phyloP scores from a whole-genome alignment of 2,888 invertebrate genomes.

The Eupithecia dodoneata region DNA sequence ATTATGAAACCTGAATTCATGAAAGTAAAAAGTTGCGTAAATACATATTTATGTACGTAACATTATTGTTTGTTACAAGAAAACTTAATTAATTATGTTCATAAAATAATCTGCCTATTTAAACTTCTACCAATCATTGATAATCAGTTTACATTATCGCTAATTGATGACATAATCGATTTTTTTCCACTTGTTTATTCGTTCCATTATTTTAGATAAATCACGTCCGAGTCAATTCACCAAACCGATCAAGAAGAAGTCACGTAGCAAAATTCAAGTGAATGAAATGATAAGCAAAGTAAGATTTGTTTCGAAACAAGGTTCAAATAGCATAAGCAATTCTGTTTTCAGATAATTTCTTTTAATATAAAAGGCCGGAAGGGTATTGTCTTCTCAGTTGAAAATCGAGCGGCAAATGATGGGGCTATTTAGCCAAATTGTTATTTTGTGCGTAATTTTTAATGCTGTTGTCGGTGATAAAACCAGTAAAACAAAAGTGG shows the following conservation, averaged over 20 bases:
- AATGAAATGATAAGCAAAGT: slow-evolving; percentile 18
- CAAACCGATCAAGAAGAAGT: slow-evolving; percentile 23
- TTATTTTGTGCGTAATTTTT: slow-evolving; percentile 53
- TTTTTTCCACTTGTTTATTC: neutral
- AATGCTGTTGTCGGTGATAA: slow-evolving; percentile 48
- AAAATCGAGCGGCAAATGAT: slow-evolving; percentile 46
- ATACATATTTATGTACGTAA: neutral
- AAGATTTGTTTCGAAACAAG: slow-evolving; percentile 11
- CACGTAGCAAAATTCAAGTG: slow-evolving; percentile 34
- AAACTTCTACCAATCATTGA: neutral
- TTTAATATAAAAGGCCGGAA: slow-evolving; percentile 48
- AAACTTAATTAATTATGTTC: neutral
- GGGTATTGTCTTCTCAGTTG: slow-evolving; percentile 42
- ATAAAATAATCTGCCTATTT: neutral
- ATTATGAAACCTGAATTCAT: neutral
- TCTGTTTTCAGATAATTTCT: slow-evolving; percentile 16
- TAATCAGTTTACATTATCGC: neutral
- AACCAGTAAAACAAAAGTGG: slow-evolving; percentile 55
- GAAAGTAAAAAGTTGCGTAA: too few species aligned
- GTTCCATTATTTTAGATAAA: slow-evolving; percentile 20
- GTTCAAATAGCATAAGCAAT: slow-evolving; percentile 20
- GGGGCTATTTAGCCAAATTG: slow-evolving; percentile 49
- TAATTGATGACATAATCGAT: neutral
- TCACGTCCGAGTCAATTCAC: slow-evolving; percentile 38
- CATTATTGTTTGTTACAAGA: neutral